phyloP scores from a whole-genome alignment of 2,797 vertebrate genomes.

The Petrocephalus schoutedeni region DNA sequence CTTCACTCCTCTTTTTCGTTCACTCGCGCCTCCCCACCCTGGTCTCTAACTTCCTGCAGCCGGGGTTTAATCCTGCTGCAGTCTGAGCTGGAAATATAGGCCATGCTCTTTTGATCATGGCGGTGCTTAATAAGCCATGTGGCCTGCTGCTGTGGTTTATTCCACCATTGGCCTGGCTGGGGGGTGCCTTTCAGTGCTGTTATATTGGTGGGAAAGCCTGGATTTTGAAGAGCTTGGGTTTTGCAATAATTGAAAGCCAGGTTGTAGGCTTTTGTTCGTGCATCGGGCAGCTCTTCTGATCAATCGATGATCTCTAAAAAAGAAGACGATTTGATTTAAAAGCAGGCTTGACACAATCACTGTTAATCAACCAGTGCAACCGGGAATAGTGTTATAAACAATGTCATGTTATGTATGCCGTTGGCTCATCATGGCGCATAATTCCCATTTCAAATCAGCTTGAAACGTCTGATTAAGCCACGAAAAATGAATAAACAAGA shows the following conservation, averaged over 20 bases:
- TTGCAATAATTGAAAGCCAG: neutral
- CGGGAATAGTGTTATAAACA: neutral
- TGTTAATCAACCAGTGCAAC: neutral
- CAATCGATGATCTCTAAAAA: neutral
- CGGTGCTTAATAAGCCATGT: slow-evolving; percentile 32
- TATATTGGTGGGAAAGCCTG: neutral
- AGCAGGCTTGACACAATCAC: neutral
- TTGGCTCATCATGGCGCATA: slow-evolving; percentile 29
- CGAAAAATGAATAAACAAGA: slow-evolving; percentile 28
- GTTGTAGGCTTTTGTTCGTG: neutral
- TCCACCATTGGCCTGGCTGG: neutral
- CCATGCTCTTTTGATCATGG: slow-evolving; percentile 22
- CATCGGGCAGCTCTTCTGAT: neutral
- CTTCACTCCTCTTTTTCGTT: neutral
- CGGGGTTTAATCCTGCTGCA: slow-evolving; percentile 5
- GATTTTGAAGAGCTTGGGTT: neutral
- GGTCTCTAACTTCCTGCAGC: neutral
- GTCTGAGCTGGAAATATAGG: slow-evolving; percentile 26
- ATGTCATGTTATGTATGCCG: slow-evolving; percentile 19
- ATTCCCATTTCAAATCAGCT: slow-evolving; percentile 15
- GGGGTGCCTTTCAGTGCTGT: neutral
- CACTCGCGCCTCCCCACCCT: neutral
- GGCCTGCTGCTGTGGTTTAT: neutral
- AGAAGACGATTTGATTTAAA: neutral
- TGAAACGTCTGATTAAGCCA: neutral